A percentile compares a stretch with the other conserved stretches of the same genome.
Evolutionary conservation across 2,113 vertebrate genomes (phyloP).

Genomic region (Eidolon helvum): DNA sequence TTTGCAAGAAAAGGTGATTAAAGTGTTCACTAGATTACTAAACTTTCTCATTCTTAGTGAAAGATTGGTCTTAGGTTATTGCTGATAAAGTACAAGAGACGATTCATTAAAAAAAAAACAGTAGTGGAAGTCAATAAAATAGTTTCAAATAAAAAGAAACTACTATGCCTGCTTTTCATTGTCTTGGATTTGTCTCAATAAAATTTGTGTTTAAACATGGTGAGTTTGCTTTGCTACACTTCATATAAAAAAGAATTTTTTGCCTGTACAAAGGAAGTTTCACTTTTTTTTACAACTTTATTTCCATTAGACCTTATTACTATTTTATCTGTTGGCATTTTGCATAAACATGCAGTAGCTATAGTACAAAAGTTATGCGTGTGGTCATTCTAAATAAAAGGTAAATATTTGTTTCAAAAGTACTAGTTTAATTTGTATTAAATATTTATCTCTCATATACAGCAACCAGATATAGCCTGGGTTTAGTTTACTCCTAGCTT

Average conservation of each 20-base stretch:
- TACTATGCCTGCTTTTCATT: background rate
- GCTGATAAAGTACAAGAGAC: background rate
- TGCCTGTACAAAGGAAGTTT: background rate
- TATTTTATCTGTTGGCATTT: background rate
- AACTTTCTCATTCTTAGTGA: background rate
- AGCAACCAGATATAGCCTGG: background rate
- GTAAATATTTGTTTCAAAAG: constrained; percentile 39
- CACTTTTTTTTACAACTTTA: background rate
- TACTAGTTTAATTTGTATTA: background rate
- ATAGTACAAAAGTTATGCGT: background rate
- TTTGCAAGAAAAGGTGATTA: background rate
- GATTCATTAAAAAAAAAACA: background rate
- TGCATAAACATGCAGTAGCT: constrained; percentile 7
- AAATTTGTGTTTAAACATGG: constrained; percentile 23
- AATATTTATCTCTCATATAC: background rate
- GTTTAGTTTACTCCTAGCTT: background rate
- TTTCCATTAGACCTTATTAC: constrained; percentile 23
- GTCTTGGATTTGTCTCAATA: constrained; percentile 46
- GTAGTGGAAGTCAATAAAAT: constrained; percentile 11
- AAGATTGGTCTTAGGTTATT: background rate
- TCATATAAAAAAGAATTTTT: background rate
- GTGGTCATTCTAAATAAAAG: constrained; percentile 21
- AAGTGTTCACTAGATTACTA: background rate
- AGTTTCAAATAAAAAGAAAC: constrained; percentile 17
- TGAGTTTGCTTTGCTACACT: background rate